These are phyloP conservation scores for Caenorhabditis doughertyi DNA, from an alignment of 2,888 invertebrate species.

Conservation along the genomic window DNA sequence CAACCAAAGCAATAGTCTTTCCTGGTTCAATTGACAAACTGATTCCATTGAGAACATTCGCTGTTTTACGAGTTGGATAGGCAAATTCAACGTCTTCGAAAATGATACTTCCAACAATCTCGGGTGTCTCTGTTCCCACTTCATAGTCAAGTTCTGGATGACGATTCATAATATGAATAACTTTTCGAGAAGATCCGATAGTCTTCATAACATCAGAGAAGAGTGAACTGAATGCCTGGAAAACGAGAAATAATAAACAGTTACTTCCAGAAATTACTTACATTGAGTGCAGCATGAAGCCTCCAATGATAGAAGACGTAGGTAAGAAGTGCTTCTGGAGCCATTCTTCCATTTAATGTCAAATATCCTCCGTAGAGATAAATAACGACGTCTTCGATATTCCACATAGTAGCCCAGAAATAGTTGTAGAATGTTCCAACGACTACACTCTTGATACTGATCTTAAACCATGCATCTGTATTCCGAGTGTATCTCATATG, in stretches of 20 bases:
- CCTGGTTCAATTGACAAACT: conserved; percentile 24
- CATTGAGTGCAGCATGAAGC: conserved; percentile 54
- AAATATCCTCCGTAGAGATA: conserved; percentile 63
- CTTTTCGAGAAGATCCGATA: conserved; percentile 84
- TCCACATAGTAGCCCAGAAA: conserved; percentile 59
- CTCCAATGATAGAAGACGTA: conserved; percentile 63
- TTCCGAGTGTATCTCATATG: conserved; percentile 38
- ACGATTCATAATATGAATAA: conserved; percentile 61
- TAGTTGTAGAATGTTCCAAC: conserved; percentile 47
- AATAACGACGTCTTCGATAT: conserved; percentile 53
- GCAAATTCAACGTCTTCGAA: conserved; percentile 35
- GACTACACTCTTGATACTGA: conserved; percentile 57
- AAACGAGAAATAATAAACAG: no score
- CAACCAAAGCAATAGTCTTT: conserved; percentile 32
- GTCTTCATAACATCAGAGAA: conserved; percentile 84
- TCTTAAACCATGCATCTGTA: conserved; percentile 61
- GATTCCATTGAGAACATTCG: conserved; percentile 20
- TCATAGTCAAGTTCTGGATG: conserved; percentile 59
- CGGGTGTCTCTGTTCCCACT: conserved; percentile 48
- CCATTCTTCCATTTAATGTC: conserved; percentile 57
- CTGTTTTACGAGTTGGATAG: conserved; percentile 25
- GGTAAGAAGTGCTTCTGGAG: conserved; percentile 48
- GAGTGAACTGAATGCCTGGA: conserved; percentile 81
- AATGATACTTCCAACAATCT: conserved; percentile 25
- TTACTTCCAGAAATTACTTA: no score